Evolutionary conservation across 2,888 invertebrate genomes (phyloP), one percentile per base, ranked within the genome.

Genomic region (Tetheella fluctuosa): DNA sequence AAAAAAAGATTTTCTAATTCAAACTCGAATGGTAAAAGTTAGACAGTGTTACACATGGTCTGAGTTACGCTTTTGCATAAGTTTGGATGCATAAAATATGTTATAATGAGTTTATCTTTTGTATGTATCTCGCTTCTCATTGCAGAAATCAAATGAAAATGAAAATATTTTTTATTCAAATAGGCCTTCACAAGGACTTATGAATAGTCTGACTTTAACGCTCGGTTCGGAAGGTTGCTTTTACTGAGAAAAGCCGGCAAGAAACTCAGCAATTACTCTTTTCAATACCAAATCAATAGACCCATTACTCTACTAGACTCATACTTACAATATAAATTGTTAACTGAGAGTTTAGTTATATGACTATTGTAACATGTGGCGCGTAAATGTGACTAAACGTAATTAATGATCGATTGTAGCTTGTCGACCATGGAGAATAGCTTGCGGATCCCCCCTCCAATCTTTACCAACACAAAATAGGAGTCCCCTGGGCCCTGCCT

Each of bases 321-420:
- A 69, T 34, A 34, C 30, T 2, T 67, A 68, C 6, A 25, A 25
- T 30, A 30, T 10, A 30, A 4, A 30, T 30, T 30, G 30, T 13
- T 13, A 34, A 34, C 34, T 34, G 13, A 34, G 34, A 63, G 74
- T 76, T 76, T 76, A 77, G 73, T 76, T 65, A 69, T 70, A 68
- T 69, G 71, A 73, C 64, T 72, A 77, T 62, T 73, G 86, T 81
- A 85, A 89, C 92, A 92, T 92, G 89, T 92, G 92, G 90, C 83
- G 86, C 85, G 84, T 88, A 88, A 90, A 90, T 91, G 90, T 87
- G 85, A 88, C 87, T 87, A 88, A 90, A 90, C 86, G 88, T 90
- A 91, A 93, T 93, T 92, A 91, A 91, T 90, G 90, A 90, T 89
- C 86, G 90, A 93, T 91, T 90, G 88, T 83, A 84, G 80, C 82